Evolutionary conservation across 2,888 invertebrate species (phyloP).

Genomic region (Melinaea marsaeus): DNA sequence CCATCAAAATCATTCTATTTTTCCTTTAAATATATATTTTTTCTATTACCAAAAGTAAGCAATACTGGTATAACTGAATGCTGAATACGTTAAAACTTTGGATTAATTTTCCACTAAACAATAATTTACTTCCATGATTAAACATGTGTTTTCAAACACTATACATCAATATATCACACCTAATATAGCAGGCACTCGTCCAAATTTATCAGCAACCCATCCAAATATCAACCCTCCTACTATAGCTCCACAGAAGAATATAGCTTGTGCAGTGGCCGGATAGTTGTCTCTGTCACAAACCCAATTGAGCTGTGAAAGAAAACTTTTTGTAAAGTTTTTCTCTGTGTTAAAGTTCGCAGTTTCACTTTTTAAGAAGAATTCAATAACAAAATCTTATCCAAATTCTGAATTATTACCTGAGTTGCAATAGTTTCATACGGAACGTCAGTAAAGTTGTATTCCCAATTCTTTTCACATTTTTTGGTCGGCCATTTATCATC

Average conservation of each 20-base stretch:
- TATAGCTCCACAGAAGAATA: slow-evolving; percentile 92
- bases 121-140: too few species aligned
- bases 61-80: too few species aligned
- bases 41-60: neutral
- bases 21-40: neutral
- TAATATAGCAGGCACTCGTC: slow-evolving; percentile 88
- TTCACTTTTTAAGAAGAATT: too few species aligned
- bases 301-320: slow-evolving; percentile 82
- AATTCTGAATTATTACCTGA: slow-evolving; percentile 42
- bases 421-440: slow-evolving; percentile 67
- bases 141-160: too few species aligned
- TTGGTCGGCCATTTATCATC: slow-evolving; percentile 55
- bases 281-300: slow-evolving; percentile 89
- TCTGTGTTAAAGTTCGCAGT: too few species aligned
- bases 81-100: too few species aligned
- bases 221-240: slow-evolving; percentile 90
- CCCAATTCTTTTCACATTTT: slow-evolving; percentile 56
- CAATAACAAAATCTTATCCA: too few species aligned
- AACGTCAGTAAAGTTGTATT: slow-evolving; percentile 65
- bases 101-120: too few species aligned
- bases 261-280: slow-evolving; percentile 86
- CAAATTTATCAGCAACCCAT: slow-evolving; percentile 90
- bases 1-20: neutral
- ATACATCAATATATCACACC: slow-evolving; percentile 47
- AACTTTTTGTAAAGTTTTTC: neutral